phyloP scores from a whole-genome alignment of 2,888 invertebrate species.

The Ditylenchus weischeri region DNA sequence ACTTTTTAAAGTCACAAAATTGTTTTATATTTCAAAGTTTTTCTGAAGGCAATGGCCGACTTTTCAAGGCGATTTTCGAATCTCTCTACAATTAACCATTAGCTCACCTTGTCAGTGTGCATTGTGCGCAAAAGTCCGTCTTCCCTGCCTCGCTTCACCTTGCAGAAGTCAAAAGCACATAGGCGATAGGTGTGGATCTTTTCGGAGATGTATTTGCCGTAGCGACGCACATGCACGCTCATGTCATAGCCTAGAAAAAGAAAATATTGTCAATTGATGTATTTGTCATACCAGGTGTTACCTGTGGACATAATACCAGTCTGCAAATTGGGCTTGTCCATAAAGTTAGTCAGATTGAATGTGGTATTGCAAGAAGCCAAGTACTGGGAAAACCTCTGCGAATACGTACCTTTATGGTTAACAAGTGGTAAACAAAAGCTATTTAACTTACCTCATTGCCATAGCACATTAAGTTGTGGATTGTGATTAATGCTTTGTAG shows the following conservation, averaged over 20 bases:
- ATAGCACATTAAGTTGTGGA: slow-evolving; percentile 97
- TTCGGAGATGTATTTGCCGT: slow-evolving; percentile 98
- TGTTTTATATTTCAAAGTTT: background rate
- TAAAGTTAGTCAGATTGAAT: slow-evolving; percentile 93
- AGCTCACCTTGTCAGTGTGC: slow-evolving; percentile 81
- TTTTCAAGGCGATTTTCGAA: background rate
- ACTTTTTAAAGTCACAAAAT: background rate
- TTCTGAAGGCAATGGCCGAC: background rate
- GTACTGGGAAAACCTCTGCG: slow-evolving; percentile 97
- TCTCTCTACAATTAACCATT: background rate
- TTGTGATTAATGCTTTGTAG: slow-evolving; percentile 91
- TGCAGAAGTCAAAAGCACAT: slow-evolving; percentile 99
- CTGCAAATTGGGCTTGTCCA: slow-evolving; percentile 95
- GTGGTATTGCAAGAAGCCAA: slow-evolving; percentile 98
- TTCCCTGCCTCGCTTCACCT: slow-evolving; percentile 93
- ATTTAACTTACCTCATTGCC: slow-evolving; percentile 82
- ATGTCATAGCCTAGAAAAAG: slow-evolving; percentile 82
- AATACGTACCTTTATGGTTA: background rate
- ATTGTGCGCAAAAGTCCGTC: slow-evolving; percentile 93
- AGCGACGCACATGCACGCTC: slow-evolving; percentile 96
- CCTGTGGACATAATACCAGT: slow-evolving; percentile 68
- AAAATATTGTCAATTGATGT: slow-evolving; percentile 2
- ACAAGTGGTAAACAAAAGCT: background rate
- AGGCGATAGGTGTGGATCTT: slow-evolving; percentile 96
- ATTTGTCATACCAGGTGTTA: slow-evolving; percentile 12